Conservation (phyloP, 92 coral and sea anemone genomes). For the Zoanthus solanderi region DNA sequence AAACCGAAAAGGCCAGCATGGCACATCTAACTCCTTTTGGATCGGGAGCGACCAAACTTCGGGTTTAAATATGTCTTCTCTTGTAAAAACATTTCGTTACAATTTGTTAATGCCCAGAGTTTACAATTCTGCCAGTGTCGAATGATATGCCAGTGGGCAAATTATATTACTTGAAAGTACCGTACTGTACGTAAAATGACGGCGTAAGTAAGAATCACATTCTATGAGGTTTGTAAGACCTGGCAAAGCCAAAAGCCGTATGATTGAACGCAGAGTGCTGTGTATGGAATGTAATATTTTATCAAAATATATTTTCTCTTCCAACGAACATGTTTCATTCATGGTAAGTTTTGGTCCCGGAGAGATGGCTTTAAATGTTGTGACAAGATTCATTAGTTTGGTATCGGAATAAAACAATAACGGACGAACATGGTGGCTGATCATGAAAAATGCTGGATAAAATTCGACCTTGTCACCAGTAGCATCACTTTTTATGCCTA, state of each 20-base stretch:
- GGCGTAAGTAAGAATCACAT: constrained; percentile 38
- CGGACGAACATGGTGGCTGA: constrained; percentile 11
- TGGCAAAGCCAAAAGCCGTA: constrained; percentile 29
- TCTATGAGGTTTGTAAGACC: constrained; percentile 36
- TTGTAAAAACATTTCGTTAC: neutral
- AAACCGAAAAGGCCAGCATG: constrained; percentile 12
- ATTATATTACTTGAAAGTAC: neutral
- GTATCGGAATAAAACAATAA: constrained; percentile 4
- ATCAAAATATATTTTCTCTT: neutral
- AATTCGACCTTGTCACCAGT: neutral
- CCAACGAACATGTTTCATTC: neutral
- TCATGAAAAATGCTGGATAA: neutral
- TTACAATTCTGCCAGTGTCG: neutral
- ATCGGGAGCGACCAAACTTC: neutral
- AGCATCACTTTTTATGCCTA: neutral
- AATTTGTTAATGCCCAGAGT: constrained; percentile 1
- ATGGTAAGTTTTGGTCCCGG: neutral
- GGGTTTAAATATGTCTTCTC: neutral
- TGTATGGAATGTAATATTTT: neutral
- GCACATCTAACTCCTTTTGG: neutral
- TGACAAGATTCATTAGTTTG: neutral
- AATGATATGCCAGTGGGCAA: neutral
- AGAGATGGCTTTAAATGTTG: neutral
- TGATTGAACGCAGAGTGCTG: neutral
- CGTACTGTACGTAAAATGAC: neutral